Conservation (phyloP, 2,797 vertebrate genomes). For the Phalanger gymnotis region DNA sequence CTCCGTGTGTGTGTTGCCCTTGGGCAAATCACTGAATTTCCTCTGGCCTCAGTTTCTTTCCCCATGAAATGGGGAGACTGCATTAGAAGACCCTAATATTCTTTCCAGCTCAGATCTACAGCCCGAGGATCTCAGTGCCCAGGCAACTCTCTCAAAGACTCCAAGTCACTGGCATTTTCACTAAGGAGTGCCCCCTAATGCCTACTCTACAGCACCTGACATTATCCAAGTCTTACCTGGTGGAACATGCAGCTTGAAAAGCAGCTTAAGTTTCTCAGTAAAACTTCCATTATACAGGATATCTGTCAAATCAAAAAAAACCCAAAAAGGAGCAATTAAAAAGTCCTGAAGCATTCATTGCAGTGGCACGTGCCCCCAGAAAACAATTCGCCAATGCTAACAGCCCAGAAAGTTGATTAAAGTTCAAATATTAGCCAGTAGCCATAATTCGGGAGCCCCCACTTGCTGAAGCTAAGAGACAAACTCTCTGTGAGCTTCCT, state of each 20-base stretch:
- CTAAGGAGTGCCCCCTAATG: background rate
- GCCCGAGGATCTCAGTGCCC: background rate
- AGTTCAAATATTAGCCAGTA: slow-evolving; percentile 29
- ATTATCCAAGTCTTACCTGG: slow-evolving; percentile 88
- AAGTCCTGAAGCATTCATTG: slow-evolving; percentile 28
- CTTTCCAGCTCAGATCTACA: background rate
- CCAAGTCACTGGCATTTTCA: background rate
- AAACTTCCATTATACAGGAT: slow-evolving; percentile 94
- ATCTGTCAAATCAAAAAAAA: slow-evolving; percentile 86
- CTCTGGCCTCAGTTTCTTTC: background rate
- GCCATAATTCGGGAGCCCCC: slow-evolving; percentile 46
- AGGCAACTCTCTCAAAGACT: background rate
- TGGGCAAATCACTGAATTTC: background rate
- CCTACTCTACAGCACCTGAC: slow-evolving; percentile 10
- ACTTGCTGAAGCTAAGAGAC: slow-evolving; percentile 49
- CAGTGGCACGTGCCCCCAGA: slow-evolving; percentile 57
- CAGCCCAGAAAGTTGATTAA: slow-evolving; percentile 52
- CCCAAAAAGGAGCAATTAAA: background rate
- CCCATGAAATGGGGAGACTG: background rate
- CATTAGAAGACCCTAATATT: background rate
- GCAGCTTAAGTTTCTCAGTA: slow-evolving; percentile 96
- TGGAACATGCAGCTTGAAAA: slow-evolving; percentile 97
- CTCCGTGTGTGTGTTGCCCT: background rate
- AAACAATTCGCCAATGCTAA: slow-evolving; percentile 48
- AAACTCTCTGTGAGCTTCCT: slow-evolving; percentile 31